Base-by-base conservation (phyloP, 92 coral and sea anemone genomes). In the Siderastrea radians region DNA sequence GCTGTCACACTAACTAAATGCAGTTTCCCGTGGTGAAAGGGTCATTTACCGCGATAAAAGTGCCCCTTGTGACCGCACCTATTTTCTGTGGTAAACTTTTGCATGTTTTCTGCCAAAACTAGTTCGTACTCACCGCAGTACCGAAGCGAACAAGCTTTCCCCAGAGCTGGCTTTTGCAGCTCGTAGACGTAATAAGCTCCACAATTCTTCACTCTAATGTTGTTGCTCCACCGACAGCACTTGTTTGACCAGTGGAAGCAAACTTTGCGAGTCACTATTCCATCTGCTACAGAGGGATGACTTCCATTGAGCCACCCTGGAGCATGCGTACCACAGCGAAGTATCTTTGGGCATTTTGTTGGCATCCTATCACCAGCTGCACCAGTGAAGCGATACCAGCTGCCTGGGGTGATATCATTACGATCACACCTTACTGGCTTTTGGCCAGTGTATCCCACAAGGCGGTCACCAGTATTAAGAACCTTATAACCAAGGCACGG, bases 331-430 rank as follows among this genome's bases (percentile, higher is more conserved):
- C 79, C 79, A 52, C 79, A 75, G 16, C 79, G 79, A 4, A 17
- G 14, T 7, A 3, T 75, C 1, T 14, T 5, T 7, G 49, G 47
- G 17, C 79, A 54, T 19, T 38, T 50, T 1, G 57, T 51, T 43
- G 79, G 62, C 49, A 75, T 50, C 47, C 48, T 52, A 14, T 7
- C 79, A 17, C 79, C 79, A 52, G 79, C 79, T 7, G 1, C 46
- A 52, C 64, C 79, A 52, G 61, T 52, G 64, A 75, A 75, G 49
- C 79, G 79, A 75, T 75, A 54, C 79, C 79, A 75, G n/a, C n/a
- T n/a, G 3, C 64, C 75, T 70, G 75, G 75, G 49, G 3, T 46
- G 2, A 71, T 54, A 49, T 14, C 54, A 14, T 1, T 4, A 1
- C 16, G 47, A 38, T 70, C 75, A 5, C 75, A 70, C 16, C 47